Evolutionary conservation across 2,888 invertebrate genomes (phyloP), one percentile per base, ranked within the genome.

Genomic region (Hermaeophaga mercurialis): DNA sequence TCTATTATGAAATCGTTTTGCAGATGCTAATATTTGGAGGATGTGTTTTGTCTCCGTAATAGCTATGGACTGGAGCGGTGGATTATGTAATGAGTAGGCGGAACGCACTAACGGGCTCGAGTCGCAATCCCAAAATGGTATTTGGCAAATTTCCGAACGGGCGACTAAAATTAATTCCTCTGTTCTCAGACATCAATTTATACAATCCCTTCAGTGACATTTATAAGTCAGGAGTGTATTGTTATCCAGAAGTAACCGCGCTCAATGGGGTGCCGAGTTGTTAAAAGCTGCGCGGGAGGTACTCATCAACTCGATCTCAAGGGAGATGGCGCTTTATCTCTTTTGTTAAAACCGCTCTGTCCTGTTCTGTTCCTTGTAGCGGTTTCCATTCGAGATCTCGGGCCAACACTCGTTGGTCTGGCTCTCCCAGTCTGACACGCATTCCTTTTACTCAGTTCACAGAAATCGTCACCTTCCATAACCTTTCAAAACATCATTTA

Each of bases 211-310:
- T 72, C 70, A 67, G 73, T 75, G 77, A 76, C 77, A 76, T 77
- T 77, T 76, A 76, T 76, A 77, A 77, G 76, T 75, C 76, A 75
- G 73, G 69, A 73, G 75, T 75, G 75, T 75, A 77, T 77, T 77
- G 77, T 76, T 76, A 75, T 73, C 71, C 73, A 71, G 71, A 73
- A 75, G 74, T 74, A 74, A 73, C 73, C 72, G 70, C 70, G 68
- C 70, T 69, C 72, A 70, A 72, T 73, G 71, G 71, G 72, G 70
- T 65, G 70, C 72, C 71, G 73, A 73, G 73, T 75, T 74, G 73
- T 76, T 76, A 75, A 76, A 76, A 77, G 75, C 76, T 70, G 71
- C 67, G 70, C 69, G 72, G 70, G 70, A 70, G 72, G 73, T 72
- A 73, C 74, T 76, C 75, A 74, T 75, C 73, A 74, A 74, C 67